Evolutionary conservation across 2,888 invertebrate genomes (phyloP).

Genomic region (Morinoia aosen): DNA sequence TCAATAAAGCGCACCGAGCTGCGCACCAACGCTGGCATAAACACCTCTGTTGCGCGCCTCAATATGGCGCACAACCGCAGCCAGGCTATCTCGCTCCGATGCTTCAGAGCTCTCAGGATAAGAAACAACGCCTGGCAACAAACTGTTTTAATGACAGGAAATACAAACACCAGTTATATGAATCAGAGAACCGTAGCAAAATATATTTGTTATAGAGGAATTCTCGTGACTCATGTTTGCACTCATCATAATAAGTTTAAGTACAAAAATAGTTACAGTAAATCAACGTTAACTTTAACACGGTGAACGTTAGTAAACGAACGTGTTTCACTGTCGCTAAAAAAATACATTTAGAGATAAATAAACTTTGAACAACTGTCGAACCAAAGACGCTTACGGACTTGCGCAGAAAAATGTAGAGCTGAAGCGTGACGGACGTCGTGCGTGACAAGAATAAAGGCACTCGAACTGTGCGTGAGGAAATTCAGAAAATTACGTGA

Average conservation of each 20-base stretch:
- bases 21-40: background rate
- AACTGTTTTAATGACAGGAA: background rate
- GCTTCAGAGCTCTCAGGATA: background rate
- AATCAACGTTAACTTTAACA: background rate
- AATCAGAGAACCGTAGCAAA: background rate
- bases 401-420: background rate
- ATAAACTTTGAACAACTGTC: background rate
- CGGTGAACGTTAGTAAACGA: background rate
- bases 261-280: background rate
- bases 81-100: background rate
- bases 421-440: background rate
- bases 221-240: background rate
- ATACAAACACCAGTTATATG: background rate
- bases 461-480: too few relatives aligned
- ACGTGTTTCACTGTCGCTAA: background rate
- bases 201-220: background rate
- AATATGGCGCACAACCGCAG: background rate
- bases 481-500: background rate
- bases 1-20: background rate
- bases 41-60: background rate
- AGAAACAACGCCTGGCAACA: background rate
- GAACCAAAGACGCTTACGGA: background rate
- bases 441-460: background rate
- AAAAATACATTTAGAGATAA: background rate
- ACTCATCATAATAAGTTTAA: background rate